Conservation (phyloP, 2,113 vertebrate species). For the Anser brachyrhynchus region DNA sequence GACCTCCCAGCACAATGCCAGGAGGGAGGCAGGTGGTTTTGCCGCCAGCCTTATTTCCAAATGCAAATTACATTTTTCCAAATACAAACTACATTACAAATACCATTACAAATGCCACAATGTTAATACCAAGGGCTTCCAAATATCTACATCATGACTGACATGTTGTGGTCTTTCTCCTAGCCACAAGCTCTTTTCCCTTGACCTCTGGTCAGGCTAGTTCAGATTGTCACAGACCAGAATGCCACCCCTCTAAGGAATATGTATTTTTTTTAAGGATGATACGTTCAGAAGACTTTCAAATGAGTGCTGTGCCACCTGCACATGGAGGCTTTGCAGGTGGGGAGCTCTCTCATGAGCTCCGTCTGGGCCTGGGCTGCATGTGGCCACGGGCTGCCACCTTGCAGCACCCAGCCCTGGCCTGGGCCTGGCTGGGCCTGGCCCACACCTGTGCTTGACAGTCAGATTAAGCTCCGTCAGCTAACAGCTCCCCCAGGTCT, state of each 20-base stretch:
- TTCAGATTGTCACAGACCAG: neutral
- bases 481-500: neutral
- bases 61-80: neutral
- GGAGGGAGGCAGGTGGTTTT: neutral
- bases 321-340: neutral
- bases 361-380: neutral
- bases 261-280: neutral
- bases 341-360: neutral
- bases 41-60: neutral
- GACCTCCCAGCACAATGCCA: neutral
- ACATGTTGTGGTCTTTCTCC: neutral
- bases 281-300: neutral
- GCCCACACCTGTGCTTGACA: neutral
- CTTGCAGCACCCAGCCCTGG: accelerated
- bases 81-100: neutral
- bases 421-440: neutral
- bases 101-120: neutral
- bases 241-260: neutral
- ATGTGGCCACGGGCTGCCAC: neutral
- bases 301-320: neutral
- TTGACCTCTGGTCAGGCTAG: neutral
- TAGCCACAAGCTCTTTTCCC: neutral
- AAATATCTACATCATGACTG: neutral
- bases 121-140: neutral
- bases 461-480: neutral